These are phyloP conservation scores for Aphelenchoides avenae DNA, from an alignment of 1,140 invertebrate species.

Conservation along the genomic window DNA sequence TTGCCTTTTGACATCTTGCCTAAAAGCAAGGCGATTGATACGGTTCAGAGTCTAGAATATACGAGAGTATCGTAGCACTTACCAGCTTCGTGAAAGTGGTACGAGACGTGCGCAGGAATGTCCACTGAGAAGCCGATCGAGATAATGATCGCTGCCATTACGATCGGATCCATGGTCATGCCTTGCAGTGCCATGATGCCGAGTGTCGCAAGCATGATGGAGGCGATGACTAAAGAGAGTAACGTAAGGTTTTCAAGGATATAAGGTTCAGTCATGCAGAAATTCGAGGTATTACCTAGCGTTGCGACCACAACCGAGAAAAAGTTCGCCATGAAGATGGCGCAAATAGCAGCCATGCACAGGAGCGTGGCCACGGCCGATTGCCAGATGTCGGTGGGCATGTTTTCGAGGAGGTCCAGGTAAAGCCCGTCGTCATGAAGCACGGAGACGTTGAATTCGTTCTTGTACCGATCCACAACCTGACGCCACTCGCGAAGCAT, in stretches of 20 bases:
- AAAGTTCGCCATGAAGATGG: constrained; percentile 60
- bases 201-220: constrained; percentile 58
- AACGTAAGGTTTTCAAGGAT: too few species aligned
- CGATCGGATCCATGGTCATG: constrained; percentile 61
- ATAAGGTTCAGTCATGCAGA: constrained; percentile 36
- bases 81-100: constrained; percentile 42
- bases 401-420: constrained; percentile 60
- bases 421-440: constrained; percentile 55
- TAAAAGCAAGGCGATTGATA: background rate
- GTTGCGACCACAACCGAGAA: constrained; percentile 60
- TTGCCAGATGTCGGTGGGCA: constrained; percentile 61
- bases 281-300: constrained; percentile 60
- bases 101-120: constrained; percentile 46
- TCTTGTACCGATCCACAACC: constrained; percentile 49
- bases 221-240: constrained; percentile 58
- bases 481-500: constrained; percentile 48
- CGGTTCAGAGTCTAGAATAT: background rate
- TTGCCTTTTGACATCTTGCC: constrained; percentile 9
- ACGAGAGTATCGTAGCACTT: background rate
- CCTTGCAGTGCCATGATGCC: constrained; percentile 60
- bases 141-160: constrained; percentile 63
- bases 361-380: constrained; percentile 50
- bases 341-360: constrained; percentile 60
- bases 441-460: constrained; percentile 48
- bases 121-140: constrained; percentile 60